A percentile compares a stretch with the other conserved stretches of the same genome.
These are phyloP conservation scores for Amphiura filiformis DNA, from an alignment of 35 echinoderm and acorn worm species.

Conservation along the genomic window DNA sequence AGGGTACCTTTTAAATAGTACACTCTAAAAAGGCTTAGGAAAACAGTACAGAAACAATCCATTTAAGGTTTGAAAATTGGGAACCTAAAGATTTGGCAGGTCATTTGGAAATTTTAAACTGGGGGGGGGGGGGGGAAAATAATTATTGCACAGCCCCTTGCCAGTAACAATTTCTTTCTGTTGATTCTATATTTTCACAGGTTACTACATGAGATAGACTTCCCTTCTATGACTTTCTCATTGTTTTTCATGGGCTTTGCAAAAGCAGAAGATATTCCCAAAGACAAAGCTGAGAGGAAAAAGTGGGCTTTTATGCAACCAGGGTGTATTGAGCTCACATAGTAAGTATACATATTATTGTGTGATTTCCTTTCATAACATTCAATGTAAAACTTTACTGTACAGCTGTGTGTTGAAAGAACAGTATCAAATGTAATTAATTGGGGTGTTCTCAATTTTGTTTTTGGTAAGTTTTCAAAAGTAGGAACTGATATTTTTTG, in stretches of 20 bases:
- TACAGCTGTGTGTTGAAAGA: background rate
- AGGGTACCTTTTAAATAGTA: no score
- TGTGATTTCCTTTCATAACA: background rate
- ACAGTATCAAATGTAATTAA: background rate
- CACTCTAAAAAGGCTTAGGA: no score
- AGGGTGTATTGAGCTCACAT: conserved; percentile 75
- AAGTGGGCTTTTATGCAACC: conserved; percentile 65
- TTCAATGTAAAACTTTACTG: background rate
- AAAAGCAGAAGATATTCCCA: no score
- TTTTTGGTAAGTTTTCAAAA: no score
- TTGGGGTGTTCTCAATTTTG: background rate
- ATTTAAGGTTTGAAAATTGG: no score
- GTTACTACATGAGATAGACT: conserved; percentile 68
- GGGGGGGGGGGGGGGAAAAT: no score
- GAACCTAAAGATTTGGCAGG: no score
- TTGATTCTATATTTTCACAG: conserved; percentile 33
- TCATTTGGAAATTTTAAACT: no score
- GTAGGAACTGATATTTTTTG: no score
- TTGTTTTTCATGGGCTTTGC: conserved; percentile 92
- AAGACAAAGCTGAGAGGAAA: conserved; percentile 47
- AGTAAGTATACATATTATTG: conserved; percentile 50
- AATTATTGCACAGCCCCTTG: no score
- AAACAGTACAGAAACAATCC: no score
- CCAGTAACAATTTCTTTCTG: no score
- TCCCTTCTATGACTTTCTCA: conserved; percentile 79